Conservation (phyloP, 1,140 invertebrate genomes). For the Drosophila kohkoa region DNA sequence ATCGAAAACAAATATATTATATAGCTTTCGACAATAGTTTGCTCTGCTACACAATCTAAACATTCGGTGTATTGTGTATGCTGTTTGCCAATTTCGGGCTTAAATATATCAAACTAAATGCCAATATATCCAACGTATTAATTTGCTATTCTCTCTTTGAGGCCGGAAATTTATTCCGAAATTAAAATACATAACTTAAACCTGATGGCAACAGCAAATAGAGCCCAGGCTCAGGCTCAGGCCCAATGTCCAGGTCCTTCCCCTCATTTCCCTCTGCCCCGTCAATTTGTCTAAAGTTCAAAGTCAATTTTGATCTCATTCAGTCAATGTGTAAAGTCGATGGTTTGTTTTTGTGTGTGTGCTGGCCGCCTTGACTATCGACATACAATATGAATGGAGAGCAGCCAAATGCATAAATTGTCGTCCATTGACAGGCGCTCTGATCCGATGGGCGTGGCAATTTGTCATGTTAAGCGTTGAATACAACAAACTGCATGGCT, state of each 20-base stretch:
- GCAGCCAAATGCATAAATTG: constrained; percentile 60
- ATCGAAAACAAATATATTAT: too few species aligned
- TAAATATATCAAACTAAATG: background rate
- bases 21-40: background rate
- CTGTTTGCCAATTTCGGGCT: background rate
- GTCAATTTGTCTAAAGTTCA: constrained; percentile 11
- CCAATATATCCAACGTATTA: background rate
- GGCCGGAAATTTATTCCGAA: background rate
- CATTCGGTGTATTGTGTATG: background rate
- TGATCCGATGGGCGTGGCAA: constrained; percentile 70
- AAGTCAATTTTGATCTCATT: constrained; percentile 4
- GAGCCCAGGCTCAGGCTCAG: background rate
- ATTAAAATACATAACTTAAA: constrained; percentile 1
- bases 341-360: constrained; percentile 6
- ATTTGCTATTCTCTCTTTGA: background rate
- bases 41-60: background rate
- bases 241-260: too few species aligned
- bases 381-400: background rate
- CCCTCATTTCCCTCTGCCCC: too few species aligned
- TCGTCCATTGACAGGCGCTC: constrained; percentile 65
- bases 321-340: constrained; percentile 9
- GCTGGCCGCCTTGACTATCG: background rate
- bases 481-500: constrained; percentile 46
- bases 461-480: constrained; percentile 80
- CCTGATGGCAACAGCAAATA: background rate